These are phyloP conservation scores for Contarinia nasturtii DNA, from an alignment of 1,140 invertebrate genomes.

Conservation along the genomic window DNA sequence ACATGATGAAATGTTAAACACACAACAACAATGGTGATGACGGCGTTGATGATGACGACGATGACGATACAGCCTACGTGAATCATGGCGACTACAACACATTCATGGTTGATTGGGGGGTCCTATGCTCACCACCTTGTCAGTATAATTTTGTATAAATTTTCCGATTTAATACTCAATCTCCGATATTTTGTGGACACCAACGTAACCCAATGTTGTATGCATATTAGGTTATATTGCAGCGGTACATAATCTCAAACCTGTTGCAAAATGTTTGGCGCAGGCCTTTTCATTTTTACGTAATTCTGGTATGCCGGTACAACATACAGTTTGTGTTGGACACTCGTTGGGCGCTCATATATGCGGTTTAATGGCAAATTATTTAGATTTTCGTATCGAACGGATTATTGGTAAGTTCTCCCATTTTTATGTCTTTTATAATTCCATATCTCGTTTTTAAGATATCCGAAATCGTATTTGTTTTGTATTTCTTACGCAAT, in stretches of 20 bases:
- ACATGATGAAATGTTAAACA: not conserved
- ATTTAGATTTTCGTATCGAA: constrained; percentile 37
- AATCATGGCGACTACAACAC: constrained; percentile 52
- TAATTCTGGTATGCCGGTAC: constrained; percentile 34
- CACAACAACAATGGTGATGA: not conserved
- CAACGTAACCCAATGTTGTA: too few species aligned
- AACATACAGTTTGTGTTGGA: constrained; percentile 46
- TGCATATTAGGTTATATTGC: constrained; percentile 23
- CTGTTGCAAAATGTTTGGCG: constrained; percentile 43
- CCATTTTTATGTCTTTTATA: not conserved
- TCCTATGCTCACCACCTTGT: constrained; percentile 42
- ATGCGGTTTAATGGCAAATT: constrained; percentile 52
- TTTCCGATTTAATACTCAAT: not conserved
- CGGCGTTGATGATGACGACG: too few species aligned
- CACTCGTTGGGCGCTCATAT: constrained; percentile 54
- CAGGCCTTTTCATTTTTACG: constrained; percentile 36
- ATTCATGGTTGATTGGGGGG: constrained; percentile 53
- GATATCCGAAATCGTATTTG: not conserved
- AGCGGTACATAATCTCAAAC: constrained; percentile 35
- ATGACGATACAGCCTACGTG: constrained; percentile 42
- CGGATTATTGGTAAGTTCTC: constrained; percentile 30
- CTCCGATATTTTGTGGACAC: too few species aligned
- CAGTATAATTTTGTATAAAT: too few species aligned
- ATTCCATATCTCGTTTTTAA: not conserved
- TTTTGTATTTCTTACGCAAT: not conserved